These are phyloP conservation scores for Lasioglossum zephyrum DNA, from an alignment of 2,888 invertebrate species.

Conservation along the genomic window DNA sequence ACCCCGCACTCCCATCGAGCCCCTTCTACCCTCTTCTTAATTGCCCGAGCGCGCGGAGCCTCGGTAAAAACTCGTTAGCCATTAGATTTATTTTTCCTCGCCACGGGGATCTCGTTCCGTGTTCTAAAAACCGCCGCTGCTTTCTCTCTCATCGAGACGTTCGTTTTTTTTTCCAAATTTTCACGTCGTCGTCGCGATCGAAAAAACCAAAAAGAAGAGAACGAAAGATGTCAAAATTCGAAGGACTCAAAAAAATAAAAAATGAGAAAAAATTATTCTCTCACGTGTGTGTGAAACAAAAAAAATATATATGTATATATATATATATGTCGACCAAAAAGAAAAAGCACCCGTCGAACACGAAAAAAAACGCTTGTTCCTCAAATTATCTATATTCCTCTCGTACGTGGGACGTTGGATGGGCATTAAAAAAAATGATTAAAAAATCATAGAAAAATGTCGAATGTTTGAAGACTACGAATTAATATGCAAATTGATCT, in stretches of 20 bases:
- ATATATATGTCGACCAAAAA: neutral
- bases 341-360: slow-evolving; percentile 49
- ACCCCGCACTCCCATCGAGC: slow-evolving; percentile 44
- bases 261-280: neutral
- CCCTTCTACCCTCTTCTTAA: slow-evolving; percentile 76
- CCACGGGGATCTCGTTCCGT: slow-evolving; percentile 62
- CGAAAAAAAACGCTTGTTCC: slow-evolving; percentile 50
- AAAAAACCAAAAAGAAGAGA: neutral
- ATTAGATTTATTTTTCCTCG: slow-evolving; percentile 80
- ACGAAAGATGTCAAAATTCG: slow-evolving; percentile 8
- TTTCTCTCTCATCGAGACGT: slow-evolving; percentile 22
- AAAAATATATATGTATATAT: neutral
- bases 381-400: slow-evolving; percentile 24
- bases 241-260: neutral
- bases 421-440: slow-evolving; percentile 26
- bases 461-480: slow-evolving; percentile 31
- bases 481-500: slow-evolving; percentile 70
- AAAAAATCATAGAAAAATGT: slow-evolving; percentile 6
- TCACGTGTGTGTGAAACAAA: neutral
- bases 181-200: slow-evolving; percentile 11
- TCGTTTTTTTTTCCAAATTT: slow-evolving; percentile 1
- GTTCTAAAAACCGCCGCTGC: slow-evolving; percentile 47
- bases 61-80: slow-evolving; percentile 83
- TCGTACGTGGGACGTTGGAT: slow-evolving; percentile 56
- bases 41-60: slow-evolving; percentile 73